These are phyloP conservation scores for Elmis aenea DNA, from an alignment of 2,888 invertebrate species.

Conservation along the genomic window DNA sequence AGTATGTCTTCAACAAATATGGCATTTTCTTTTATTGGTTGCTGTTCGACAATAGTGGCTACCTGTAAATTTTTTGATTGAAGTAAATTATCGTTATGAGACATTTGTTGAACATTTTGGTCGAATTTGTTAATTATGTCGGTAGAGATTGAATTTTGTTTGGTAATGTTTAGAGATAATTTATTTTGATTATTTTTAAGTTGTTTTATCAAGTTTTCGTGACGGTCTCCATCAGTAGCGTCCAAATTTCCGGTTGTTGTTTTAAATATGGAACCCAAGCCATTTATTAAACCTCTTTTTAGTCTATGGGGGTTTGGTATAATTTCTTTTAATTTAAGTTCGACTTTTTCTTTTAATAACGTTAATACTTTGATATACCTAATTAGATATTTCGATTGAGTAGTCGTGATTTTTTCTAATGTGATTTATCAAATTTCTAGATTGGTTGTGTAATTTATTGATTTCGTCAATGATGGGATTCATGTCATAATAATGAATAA, in stretches of 20 bases:
- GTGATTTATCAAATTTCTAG: conserved; percentile 1
- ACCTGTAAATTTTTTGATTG: conserved; percentile 1
- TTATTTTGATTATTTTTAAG: conserved; percentile 13
- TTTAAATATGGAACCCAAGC: conserved; percentile 16
- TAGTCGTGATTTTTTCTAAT: conserved; percentile 5
- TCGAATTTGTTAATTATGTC: conserved; percentile 13
- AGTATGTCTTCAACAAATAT: conserved; percentile 3
- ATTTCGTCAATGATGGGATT: conserved; percentile 9
- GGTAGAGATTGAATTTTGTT: conserved; percentile 5
- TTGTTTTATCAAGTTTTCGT: conserved; percentile 11
- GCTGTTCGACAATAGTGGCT: background rate
- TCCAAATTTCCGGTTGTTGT: conserved; percentile 16
- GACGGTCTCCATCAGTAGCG: conserved; percentile 16
- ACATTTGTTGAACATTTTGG: conserved; percentile 9
- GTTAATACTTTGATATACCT: conserved; percentile 5
- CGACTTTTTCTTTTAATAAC: conserved; percentile 4
- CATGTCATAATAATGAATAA: conserved; percentile 10
- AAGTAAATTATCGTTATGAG: conserved; percentile 11
- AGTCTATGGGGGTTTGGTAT: conserved; percentile 5
- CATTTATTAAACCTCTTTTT: conserved; percentile 15
- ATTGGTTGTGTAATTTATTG: conserved; percentile 5
- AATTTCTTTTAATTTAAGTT: conserved; percentile 8
- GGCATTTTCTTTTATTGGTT: conserved; percentile 1
- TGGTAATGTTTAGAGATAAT: conserved; percentile 5
- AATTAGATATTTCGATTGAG: background rate